Conservation (phyloP, 1,140 invertebrate species). For the Euura saliciscinereae region DNA sequence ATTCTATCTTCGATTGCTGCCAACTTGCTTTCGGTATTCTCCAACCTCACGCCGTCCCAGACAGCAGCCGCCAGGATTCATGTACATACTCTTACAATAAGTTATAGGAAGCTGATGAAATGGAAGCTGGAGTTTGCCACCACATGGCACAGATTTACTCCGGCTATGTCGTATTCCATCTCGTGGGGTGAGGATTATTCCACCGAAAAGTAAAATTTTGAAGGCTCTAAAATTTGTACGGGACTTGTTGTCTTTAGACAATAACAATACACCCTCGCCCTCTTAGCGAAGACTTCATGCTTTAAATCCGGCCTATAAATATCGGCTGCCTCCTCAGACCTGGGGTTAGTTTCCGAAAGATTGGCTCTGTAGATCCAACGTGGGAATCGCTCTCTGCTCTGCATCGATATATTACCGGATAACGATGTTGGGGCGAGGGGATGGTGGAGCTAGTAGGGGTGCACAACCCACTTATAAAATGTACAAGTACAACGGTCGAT, state of each 20-base stretch:
- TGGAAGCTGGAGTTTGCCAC: neutral
- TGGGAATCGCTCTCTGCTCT: slow-evolving; percentile 58
- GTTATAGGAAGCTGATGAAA: neutral
- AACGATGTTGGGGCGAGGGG: slow-evolving; percentile 34
- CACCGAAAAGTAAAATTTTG: too few relatives aligned
- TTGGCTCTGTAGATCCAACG: slow-evolving; percentile 60
- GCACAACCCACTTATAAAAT: neutral
- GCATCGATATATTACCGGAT: slow-evolving; percentile 51
- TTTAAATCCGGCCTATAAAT: slow-evolving; percentile 62
- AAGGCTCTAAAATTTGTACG: neutral
- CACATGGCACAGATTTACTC: too few relatives aligned
- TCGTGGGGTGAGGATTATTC: too few relatives aligned
- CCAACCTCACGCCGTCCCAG: neutral
- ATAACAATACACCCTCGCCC: slow-evolving; percentile 25
- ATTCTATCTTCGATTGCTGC: slow-evolving; percentile 59
- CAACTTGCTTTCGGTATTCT: slow-evolving; percentile 21
- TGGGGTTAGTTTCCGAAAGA: slow-evolving; percentile 61
- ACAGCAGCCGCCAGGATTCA: neutral
- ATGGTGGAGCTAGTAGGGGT: slow-evolving; percentile 5
- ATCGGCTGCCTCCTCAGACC: slow-evolving; percentile 57
- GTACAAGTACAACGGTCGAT: neutral
- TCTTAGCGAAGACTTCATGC: slow-evolving; percentile 56
- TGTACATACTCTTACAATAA: neutral
- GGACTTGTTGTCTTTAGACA: neutral
- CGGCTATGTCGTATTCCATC: too few relatives aligned